These are phyloP conservation scores for Leucophenga montana DNA, from an alignment of 2,888 invertebrate genomes.

Conservation along the genomic window DNA sequence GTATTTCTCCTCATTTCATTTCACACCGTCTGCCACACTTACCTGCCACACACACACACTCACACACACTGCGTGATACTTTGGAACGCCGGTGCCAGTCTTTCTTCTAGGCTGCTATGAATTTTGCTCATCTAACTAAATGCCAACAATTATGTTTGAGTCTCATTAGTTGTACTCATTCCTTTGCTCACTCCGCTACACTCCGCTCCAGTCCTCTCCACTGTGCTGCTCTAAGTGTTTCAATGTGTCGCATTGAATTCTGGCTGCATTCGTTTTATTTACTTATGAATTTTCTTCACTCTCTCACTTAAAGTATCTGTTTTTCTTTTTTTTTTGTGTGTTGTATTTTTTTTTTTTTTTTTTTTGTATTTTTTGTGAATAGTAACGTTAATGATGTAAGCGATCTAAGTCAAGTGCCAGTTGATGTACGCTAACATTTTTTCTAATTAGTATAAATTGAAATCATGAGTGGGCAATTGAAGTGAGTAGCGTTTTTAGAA, in stretches of 20 bases:
- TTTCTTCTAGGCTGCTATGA: slow-evolving; percentile 1
- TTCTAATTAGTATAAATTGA: slow-evolving; percentile 24
- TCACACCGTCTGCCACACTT: slow-evolving; percentile 47
- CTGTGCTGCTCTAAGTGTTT: not conserved
- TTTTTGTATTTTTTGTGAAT: slow-evolving; percentile 45
- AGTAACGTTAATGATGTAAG: slow-evolving; percentile 64
- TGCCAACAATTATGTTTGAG: slow-evolving; percentile 60
- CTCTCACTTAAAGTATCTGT: too few species aligned
- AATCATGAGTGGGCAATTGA: slow-evolving; percentile 52
- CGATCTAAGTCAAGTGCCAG: slow-evolving; percentile 47
- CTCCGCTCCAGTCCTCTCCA: not conserved
- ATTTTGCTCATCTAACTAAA: slow-evolving; percentile 53
- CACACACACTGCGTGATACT: slow-evolving; percentile 35
- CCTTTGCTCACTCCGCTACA: not conserved
- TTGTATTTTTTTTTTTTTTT: not conserved
- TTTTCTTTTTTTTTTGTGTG: too few species aligned
- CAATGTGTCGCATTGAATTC: not conserved
- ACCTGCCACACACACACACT: too few species aligned
- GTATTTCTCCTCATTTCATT: slow-evolving; percentile 37
- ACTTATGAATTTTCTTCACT: too few species aligned
- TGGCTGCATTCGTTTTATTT: slow-evolving; percentile 2
- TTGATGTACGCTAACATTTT: slow-evolving; percentile 4
- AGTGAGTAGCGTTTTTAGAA: not conserved
- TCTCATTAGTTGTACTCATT: slow-evolving; percentile 16
- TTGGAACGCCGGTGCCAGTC: slow-evolving; percentile 13